Evolutionary conservation across 2,888 invertebrate genomes (phyloP).

Genomic region (Julus scanicus): DNA sequence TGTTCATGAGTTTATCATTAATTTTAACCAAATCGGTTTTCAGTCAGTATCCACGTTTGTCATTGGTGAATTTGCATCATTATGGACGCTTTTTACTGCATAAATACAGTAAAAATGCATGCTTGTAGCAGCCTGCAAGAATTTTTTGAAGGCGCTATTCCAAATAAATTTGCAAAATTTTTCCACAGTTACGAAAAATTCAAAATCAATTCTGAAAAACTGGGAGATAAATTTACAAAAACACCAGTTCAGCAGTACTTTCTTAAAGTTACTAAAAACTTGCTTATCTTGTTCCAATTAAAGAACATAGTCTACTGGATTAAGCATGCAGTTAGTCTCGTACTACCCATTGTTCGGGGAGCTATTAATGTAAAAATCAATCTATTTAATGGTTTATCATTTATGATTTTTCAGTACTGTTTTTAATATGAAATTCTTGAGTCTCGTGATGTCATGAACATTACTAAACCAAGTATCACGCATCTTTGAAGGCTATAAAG

Average conservation of each 20-base stretch:
- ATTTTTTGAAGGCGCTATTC: not conserved
- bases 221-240: no score
- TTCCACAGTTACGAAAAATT: not conserved
- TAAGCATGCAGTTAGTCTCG: no score
- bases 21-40: no score
- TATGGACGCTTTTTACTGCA: not conserved
- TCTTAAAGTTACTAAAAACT: no score
- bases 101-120: not conserved
- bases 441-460: not conserved
- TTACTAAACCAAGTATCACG: not conserved
- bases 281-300: no score
- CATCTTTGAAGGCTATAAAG: not conserved
- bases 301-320: no score
- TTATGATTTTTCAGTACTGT: not conserved
- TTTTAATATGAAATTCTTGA: not conserved
- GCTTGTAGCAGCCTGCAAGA: not conserved
- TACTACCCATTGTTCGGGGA: no score
- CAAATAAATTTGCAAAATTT: not conserved
- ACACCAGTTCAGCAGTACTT: no score
- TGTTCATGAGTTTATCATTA: no score
- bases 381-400: not conserved
- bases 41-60: no score
- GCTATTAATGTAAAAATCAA: no score
- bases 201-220: not conserved
- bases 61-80: not conserved